Evolutionary conservation across 1,140 invertebrate genomes (phyloP), one percentile per base, ranked within the genome.

Genomic region (Cyrtorhinus lividipennis): DNA sequence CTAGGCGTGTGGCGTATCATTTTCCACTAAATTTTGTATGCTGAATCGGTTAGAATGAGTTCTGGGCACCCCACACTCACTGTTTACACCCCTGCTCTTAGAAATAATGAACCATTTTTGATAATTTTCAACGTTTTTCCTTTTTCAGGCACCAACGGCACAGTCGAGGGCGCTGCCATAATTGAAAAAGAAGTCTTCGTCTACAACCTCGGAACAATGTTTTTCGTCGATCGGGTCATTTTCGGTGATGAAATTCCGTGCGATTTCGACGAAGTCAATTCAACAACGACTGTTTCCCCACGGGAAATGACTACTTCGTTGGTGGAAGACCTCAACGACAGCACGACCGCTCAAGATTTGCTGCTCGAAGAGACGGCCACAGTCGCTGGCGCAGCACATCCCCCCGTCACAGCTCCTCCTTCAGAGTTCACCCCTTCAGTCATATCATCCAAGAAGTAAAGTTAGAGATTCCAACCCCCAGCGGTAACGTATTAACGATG

Each of bases 161-260:
- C 73, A 26, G 72, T 81, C 0, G 80, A 80, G 68, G 75, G 77
- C 62, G 78, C 79, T 22, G 73, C 76, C 61, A 78, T 80, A 13
- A 74, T 79, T 2, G 77, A 80, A 69, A 78, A 76, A 66, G 79
- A 81, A 69, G 77, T 80, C 18, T 81, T 81, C 69, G 80, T 81
- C 12, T 81, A 81, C 66, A 81, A 81, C 69, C 66, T 81, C 63
- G 80, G 80, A 45, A 81, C 80, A 62, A 80, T 81, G 79, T 81
- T 78, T 69, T 81, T 77, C 67, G 76, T 80, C 58, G 78, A 80
- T 66, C 76, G 78, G 64, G 76, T 81, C 27, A 69, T 81, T 2
- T 80, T 79, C 66, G 68, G 69, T 0, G 71, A 66, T 27, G 48
- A 66, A n/a, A 64, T 69, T 3, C 65, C 68, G 12, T 57, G 63